These are phyloP conservation scores for Xenus cinereus DNA, from an alignment of 2,113 vertebrate species.

Conservation along the genomic window DNA sequence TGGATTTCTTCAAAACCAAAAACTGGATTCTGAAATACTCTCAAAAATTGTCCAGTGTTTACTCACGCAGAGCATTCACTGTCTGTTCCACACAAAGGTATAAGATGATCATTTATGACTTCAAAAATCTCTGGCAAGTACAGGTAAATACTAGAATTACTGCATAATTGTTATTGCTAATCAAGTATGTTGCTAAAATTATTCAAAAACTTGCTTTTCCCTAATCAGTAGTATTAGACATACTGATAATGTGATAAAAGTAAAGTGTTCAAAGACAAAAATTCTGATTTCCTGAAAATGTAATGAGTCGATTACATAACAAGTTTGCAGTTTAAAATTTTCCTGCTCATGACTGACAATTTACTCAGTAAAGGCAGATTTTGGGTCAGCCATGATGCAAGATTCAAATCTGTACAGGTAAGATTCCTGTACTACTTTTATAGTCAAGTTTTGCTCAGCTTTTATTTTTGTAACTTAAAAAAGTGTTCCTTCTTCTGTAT, in stretches of 20 bases:
- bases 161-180: not conserved
- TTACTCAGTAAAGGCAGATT: not conserved
- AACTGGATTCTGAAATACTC: not conserved
- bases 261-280: not conserved
- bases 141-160: not conserved
- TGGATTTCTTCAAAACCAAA: not conserved
- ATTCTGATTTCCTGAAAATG: not conserved
- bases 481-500: not conserved
- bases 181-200: not conserved
- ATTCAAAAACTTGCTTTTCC: not conserved
- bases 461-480: not conserved
- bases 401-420: not conserved
- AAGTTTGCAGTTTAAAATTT: not conserved
- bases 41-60: not conserved
- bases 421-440: not conserved
- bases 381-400: not conserved
- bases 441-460: not conserved
- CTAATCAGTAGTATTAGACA: not conserved
- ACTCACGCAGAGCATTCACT: not conserved
- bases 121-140: not conserved
- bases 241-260: not conserved
- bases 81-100: not conserved
- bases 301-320: not conserved
- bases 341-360: not conserved
- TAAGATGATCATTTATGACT: not conserved